These are phyloP conservation scores for Daboia siamensis DNA, from an alignment of 2,113 vertebrate genomes.

Conservation along the genomic window DNA sequence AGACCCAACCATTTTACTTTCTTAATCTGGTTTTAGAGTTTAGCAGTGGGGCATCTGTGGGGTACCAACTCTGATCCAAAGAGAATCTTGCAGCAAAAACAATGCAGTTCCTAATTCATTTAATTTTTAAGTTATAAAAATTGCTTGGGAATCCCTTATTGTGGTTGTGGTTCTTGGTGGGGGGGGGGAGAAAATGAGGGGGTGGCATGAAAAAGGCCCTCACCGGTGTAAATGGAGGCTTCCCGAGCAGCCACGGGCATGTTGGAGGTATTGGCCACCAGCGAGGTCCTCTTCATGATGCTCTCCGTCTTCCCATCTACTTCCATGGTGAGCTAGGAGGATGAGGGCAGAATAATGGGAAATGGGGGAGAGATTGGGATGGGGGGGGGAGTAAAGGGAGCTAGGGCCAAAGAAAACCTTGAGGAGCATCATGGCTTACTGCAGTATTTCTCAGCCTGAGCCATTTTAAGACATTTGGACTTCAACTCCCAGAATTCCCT, in stretches of 20 bases:
- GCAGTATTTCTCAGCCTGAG: background rate
- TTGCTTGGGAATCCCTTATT: background rate
- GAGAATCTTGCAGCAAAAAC: background rate
- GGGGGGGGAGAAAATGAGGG: background rate
- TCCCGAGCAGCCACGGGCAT: constrained; percentile 64
- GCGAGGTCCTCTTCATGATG: constrained; percentile 64
- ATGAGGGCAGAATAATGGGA: background rate
- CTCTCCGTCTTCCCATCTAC: constrained; percentile 56
- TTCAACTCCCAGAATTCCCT: background rate
- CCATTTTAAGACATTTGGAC: background rate
- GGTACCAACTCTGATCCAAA: background rate
- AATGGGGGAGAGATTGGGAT: background rate
- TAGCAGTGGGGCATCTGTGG: background rate
- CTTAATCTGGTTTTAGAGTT: background rate
- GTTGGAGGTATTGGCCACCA: constrained; percentile 66
- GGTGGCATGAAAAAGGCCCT: background rate
- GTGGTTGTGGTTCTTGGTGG: background rate
- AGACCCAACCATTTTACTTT: background rate
- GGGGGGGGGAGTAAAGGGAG: background rate
- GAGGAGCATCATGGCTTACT: background rate
- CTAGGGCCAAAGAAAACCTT: background rate
- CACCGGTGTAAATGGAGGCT: constrained; percentile 64
- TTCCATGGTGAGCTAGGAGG: constrained; percentile 60
- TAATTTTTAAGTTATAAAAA: background rate
- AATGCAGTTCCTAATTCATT: background rate